Evolutionary conservation across 2,113 vertebrate species (phyloP).

Genomic region (Nothoprocta perdicaria): DNA sequence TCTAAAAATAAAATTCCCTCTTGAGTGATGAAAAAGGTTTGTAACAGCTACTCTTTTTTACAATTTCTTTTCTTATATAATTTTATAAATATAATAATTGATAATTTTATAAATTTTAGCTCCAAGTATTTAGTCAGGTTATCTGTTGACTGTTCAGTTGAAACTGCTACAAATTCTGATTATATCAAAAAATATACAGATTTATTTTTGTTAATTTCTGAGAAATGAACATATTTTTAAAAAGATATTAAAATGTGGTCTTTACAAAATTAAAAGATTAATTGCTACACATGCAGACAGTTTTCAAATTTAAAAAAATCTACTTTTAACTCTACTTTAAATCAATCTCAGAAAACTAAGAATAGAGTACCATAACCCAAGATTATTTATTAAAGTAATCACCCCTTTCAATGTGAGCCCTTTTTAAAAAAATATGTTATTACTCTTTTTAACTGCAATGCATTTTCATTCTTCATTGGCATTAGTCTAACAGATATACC

Average conservation of each 20-base stretch:
- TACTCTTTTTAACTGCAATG: neutral
- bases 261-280: neutral
- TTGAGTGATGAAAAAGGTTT: neutral
- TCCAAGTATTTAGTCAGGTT: neutral
- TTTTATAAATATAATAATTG: neutral
- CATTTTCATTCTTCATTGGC: neutral
- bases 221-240: neutral
- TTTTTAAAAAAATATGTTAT: neutral
- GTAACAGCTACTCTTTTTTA: neutral
- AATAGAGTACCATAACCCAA: neutral
- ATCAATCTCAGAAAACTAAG: neutral
- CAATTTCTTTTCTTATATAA: neutral
- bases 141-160: neutral
- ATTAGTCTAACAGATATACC: neutral
- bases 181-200: neutral
- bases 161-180: neutral
- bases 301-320: neutral
- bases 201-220: neutral
- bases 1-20: neutral
- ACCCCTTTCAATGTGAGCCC: fast-evolving
- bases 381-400: neutral
- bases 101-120: neutral
- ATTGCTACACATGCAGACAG: neutral
- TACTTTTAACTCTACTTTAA: fast-evolving
- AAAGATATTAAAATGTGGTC: fast-evolving